Evolutionary conservation across 2,888 invertebrate genomes (phyloP).

Genomic region (Ophraella communa): DNA sequence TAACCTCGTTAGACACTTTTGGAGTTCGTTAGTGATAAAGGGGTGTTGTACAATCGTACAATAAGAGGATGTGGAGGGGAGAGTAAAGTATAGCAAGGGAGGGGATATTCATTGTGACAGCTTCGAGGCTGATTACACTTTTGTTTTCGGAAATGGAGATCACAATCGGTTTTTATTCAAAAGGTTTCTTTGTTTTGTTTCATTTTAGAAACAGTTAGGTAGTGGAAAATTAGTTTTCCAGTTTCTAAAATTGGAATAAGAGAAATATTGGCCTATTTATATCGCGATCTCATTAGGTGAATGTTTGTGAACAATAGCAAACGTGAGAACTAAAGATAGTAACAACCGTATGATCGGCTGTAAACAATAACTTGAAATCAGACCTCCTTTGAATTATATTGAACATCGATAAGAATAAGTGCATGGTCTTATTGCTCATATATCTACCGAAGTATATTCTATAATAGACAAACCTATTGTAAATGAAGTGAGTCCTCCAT

Average conservation of each 20-base stretch:
- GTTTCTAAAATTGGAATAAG: neutral
- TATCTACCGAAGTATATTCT: too few species aligned
- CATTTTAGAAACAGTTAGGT: neutral
- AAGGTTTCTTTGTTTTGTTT: conserved; percentile 10
- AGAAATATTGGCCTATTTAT: too few species aligned
- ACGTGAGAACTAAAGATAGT: too few species aligned
- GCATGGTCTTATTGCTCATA: too few species aligned
- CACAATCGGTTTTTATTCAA: conserved; percentile 15
- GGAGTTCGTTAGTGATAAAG: conserved; percentile 25
- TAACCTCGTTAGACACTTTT: conserved; percentile 25
- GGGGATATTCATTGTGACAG: conserved; percentile 15
- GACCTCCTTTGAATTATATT: too few species aligned
- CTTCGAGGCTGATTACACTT: conserved; percentile 20
- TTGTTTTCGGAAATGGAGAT: conserved; percentile 26
- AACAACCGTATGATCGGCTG: too few species aligned
- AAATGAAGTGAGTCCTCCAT: too few species aligned
- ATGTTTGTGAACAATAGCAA: too few species aligned
- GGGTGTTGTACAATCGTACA: neutral
- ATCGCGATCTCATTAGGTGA: too few species aligned
- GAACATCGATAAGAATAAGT: too few species aligned
- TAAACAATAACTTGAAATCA: too few species aligned
- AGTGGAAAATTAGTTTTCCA: neutral
- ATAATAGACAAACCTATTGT: too few species aligned
- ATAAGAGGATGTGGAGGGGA: neutral
- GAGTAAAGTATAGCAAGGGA: neutral